Evolutionary conservation across 2,888 invertebrate species (phyloP).

Genomic region (Capitulum mitella): DNA sequence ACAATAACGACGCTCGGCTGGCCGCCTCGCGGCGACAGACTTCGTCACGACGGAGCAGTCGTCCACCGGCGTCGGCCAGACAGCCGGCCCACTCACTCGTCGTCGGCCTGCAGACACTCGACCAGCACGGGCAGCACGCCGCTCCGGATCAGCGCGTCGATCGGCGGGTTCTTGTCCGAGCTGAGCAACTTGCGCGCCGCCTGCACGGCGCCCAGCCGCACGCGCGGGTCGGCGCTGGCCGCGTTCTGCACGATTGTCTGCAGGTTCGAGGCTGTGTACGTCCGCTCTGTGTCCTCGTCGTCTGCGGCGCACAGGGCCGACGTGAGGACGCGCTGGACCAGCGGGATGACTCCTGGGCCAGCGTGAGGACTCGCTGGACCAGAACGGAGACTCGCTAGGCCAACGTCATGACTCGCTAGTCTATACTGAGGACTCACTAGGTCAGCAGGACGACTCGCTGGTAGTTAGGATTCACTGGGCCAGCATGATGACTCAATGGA

Average conservation of each 20-base stretch:
- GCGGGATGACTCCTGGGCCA: not conserved
- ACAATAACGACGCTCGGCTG: too few relatives aligned
- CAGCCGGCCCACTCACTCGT: conserved; percentile 49
- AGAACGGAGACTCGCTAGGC: too few relatives aligned
- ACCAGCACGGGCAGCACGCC: conserved; percentile 93
- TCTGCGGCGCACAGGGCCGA: not conserved
- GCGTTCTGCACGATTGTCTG: conserved; percentile 81
- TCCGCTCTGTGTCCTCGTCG: not conserved
- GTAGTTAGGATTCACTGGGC: too few relatives aligned
- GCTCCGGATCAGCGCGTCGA: conserved; percentile 86
- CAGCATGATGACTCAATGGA: too few relatives aligned
- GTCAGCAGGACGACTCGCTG: too few relatives aligned
- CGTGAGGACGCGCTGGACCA: not conserved
- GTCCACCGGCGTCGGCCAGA: too few relatives aligned
- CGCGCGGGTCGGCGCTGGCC: conserved; percentile 62
- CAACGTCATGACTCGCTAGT: too few relatives aligned
- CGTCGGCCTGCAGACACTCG: conserved; percentile 73
- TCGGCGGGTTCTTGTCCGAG: conserved; percentile 96
- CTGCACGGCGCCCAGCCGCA: conserved; percentile 86
- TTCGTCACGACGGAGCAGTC: too few relatives aligned
- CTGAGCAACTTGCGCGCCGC: conserved; percentile 91
- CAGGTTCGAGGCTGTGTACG: conserved; percentile 61
- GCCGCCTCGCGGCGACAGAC: too few relatives aligned
- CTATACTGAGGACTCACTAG: too few relatives aligned
- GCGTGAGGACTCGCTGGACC: not conserved